Evolutionary conservation across 2,888 invertebrate genomes (phyloP).

Genomic region (Myathropa florea): DNA sequence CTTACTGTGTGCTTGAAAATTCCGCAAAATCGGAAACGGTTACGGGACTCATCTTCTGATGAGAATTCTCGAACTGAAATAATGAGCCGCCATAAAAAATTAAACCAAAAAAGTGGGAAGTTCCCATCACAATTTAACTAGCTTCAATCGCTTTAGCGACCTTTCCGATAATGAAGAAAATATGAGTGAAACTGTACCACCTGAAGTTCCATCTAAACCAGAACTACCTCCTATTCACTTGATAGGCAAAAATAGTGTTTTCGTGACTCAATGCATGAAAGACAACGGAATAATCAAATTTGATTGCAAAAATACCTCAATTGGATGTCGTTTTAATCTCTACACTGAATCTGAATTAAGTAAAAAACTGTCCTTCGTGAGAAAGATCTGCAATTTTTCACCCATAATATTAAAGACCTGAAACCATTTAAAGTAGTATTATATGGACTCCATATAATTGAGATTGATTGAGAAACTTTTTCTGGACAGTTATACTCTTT

Average conservation of each 20-base stretch:
- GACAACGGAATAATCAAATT: too few relatives aligned
- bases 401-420: background rate
- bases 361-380: too few relatives aligned
- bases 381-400: too few relatives aligned
- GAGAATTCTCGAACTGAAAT: background rate
- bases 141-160: background rate
- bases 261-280: too few relatives aligned
- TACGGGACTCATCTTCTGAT: background rate
- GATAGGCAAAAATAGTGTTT: too few relatives aligned
- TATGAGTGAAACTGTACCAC: background rate
- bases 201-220: background rate
- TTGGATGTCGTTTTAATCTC: too few relatives aligned
- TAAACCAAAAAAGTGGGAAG: background rate
- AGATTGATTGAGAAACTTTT: too few relatives aligned
- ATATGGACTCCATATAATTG: constrained; percentile 9
- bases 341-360: too few relatives aligned
- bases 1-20: too few relatives aligned
- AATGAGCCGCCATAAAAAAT: background rate
- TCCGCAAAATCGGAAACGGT: too few relatives aligned
- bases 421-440: background rate
- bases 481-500: too few relatives aligned
- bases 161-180: background rate
- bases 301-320: too few relatives aligned
- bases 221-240: background rate
- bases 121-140: background rate